Evolutionary conservation across 1,140 invertebrate species (phyloP).

Genomic region (Melanaphis sacchari): DNA sequence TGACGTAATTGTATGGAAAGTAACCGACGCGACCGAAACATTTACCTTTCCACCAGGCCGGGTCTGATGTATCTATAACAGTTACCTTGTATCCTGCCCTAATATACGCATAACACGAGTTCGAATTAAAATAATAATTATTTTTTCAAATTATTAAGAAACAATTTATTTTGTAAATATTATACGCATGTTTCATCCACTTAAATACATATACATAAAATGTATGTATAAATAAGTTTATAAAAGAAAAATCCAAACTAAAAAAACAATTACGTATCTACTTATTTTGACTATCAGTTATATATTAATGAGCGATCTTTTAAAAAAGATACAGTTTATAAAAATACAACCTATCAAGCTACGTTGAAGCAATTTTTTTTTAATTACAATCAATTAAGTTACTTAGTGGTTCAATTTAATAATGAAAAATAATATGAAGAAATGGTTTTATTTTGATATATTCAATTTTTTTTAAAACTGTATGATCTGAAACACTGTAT

Average conservation of each 20-base stretch:
- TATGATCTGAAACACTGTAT: too few relatives aligned
- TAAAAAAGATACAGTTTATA: too few relatives aligned
- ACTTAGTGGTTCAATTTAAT: neutral
- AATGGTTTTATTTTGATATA: neutral
- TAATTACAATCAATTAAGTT: too few relatives aligned
- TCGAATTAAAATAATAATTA: neutral
- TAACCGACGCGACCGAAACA: slow-evolving; percentile 90
- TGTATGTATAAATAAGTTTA: neutral
- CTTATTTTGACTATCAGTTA: too few relatives aligned
- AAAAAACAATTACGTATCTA: neutral
- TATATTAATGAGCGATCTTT: too few relatives aligned
- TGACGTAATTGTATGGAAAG: slow-evolving; percentile 94
- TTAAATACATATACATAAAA: neutral
- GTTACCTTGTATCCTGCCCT: slow-evolving; percentile 94
- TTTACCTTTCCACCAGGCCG: slow-evolving; percentile 97
- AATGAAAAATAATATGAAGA: neutral
- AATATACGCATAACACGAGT: slow-evolving; percentile 44
- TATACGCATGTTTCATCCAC: neutral
- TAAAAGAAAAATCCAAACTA: neutral
- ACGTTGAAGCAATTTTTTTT: too few relatives aligned
- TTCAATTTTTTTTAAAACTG: too few relatives aligned
- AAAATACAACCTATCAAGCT: too few relatives aligned
- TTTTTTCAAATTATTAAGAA: neutral
- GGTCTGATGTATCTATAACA: slow-evolving; percentile 91
- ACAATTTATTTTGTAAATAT: neutral